Evolutionary conservation across 2,113 vertebrate species (phyloP).

Genomic region (Bubo bubo): DNA sequence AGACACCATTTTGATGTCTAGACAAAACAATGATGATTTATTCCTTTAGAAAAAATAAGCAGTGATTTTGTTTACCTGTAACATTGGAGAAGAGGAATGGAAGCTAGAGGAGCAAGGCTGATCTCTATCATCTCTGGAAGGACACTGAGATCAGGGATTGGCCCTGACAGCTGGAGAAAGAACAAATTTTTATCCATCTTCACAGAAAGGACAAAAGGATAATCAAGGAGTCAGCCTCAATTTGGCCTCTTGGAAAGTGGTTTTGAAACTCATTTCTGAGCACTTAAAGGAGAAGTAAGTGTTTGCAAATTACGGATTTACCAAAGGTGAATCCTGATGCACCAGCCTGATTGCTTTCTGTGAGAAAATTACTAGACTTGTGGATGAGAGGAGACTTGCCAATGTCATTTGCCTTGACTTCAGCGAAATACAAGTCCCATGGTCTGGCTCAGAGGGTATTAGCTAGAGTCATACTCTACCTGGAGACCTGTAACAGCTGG

Average conservation of each 20-base stretch:
- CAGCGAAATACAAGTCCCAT: background rate
- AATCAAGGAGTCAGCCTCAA: background rate
- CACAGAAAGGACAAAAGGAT: background rate
- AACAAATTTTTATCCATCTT: background rate
- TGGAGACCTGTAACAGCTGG: background rate
- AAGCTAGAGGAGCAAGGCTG: background rate
- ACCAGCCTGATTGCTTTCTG: background rate
- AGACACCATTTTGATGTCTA: background rate
- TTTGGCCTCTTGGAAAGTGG: background rate
- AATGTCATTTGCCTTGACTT: background rate
- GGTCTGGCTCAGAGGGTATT: background rate
- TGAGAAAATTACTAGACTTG: background rate
- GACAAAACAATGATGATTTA: background rate
- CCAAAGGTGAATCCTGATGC: background rate
- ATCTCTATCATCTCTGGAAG: background rate
- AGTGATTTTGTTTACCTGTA: background rate
- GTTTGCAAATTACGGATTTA: background rate
- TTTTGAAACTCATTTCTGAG: background rate
- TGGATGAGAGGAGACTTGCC: background rate
- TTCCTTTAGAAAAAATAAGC: background rate
- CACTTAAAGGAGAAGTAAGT: background rate
- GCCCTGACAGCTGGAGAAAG: background rate
- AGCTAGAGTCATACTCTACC: background rate
- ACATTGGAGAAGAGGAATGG: background rate
- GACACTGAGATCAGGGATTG: background rate